Evolutionary conservation across 2,113 vertebrate genomes (phyloP).

Genomic region (Nycticorax nycticorax): DNA sequence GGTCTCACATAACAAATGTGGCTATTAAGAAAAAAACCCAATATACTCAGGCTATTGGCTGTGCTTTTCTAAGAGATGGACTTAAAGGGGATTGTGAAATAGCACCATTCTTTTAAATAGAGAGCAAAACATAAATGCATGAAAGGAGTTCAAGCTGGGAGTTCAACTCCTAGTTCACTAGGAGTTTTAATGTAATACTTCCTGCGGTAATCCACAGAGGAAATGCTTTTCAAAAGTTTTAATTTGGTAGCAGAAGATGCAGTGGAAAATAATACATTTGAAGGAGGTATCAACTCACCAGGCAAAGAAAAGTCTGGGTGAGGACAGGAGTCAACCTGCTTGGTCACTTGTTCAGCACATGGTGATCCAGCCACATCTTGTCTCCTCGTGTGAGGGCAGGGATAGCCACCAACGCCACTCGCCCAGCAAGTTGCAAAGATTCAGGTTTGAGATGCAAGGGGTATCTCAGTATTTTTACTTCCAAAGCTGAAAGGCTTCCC

Average conservation of each 20-base stretch:
- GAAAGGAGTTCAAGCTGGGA: not conserved
- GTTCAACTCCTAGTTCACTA: not conserved
- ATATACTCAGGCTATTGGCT: not conserved
- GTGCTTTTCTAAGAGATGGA: not conserved
- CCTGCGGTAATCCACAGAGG: not conserved
- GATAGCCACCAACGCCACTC: not conserved
- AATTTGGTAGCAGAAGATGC: not conserved
- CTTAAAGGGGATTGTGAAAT: not conserved
- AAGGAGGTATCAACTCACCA: not conserved
- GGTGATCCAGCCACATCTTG: not conserved
- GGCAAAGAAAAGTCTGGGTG: not conserved
- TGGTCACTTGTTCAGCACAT: not conserved
- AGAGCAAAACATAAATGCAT: not conserved
- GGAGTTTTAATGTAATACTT: not conserved
- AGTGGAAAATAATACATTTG: not conserved
- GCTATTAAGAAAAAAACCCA: not conserved
- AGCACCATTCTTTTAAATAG: not conserved
- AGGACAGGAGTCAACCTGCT: not conserved
- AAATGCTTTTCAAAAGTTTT: not conserved
- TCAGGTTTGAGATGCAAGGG: not conserved
- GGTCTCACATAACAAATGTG: not conserved
- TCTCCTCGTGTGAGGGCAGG: not conserved
- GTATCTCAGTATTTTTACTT: not conserved
- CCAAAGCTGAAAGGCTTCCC: not conserved
- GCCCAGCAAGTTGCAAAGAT: not conserved